phyloP scores from a whole-genome alignment of 2,797 vertebrate species.

The Antrozous pallidus region DNA sequence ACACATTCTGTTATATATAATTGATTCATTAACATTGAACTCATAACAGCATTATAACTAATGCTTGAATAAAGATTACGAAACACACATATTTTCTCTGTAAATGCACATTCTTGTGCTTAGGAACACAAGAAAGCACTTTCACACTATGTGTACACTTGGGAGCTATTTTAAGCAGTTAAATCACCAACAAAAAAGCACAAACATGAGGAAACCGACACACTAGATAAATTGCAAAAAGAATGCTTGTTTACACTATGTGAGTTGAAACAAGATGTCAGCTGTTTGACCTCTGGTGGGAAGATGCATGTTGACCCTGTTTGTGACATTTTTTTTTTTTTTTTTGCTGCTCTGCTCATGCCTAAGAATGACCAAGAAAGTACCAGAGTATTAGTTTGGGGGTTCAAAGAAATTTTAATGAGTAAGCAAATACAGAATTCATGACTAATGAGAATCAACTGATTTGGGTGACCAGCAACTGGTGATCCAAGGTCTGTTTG shows the following conservation, averaged over 20 bases:
- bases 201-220: not conserved
- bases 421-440: not conserved
- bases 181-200: not conserved
- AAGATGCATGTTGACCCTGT: not conserved
- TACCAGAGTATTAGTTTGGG: not conserved
- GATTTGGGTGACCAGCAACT: not conserved
- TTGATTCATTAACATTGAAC: not conserved
- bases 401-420: not conserved
- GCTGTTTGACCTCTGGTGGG: not conserved
- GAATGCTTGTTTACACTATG: not conserved
- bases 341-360: not conserved
- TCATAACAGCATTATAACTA: not conserved
- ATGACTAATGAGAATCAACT: not conserved
- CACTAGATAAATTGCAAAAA: not conserved
- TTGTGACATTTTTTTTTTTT: no score
- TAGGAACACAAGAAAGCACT: not conserved
- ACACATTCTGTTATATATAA: not conserved
- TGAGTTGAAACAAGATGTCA: not conserved
- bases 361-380: not conserved
- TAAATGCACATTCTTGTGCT: not conserved
- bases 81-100: not conserved
- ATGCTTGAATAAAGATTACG: not conserved
- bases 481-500: not conserved
- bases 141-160: not conserved
- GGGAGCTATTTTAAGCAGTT: not conserved